These are phyloP conservation scores for Lepidocolaptes lacrymiger DNA, from an alignment of 2,797 vertebrate species.

Conservation along the genomic window DNA sequence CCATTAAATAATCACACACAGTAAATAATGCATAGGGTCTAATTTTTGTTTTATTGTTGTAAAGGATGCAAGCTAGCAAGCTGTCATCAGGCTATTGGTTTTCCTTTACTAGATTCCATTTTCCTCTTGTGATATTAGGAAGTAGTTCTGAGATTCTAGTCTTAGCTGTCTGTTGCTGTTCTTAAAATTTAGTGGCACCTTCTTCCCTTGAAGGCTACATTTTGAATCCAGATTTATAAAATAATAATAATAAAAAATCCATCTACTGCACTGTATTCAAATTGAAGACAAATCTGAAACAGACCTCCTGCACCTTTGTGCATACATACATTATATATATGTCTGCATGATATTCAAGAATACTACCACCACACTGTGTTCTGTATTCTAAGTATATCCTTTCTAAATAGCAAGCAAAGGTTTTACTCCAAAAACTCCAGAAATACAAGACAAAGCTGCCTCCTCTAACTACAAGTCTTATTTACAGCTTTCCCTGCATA, in stretches of 20 bases:
- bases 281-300: background rate
- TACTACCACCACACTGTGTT: background rate
- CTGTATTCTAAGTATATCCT: background rate
- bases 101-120: background rate
- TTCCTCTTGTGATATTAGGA: background rate
- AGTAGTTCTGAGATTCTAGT: background rate
- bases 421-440: background rate
- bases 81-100: background rate
- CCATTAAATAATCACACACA: background rate
- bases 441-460: slow-evolving; percentile 28
- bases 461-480: background rate
- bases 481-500: slow-evolving; percentile 23
- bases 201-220: background rate
- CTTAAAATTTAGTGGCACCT: background rate
- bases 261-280: background rate
- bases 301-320: background rate
- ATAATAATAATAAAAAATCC: background rate
- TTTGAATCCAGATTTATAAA: background rate
- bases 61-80: background rate
- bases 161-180: background rate
- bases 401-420: background rate
- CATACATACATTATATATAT: background rate
- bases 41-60: background rate
- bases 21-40: background rate
- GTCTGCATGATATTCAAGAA: background rate